A percentile compares a stretch with the other conserved stretches of the same genome.
These are phyloP conservation scores for Hyperoplus immaculatus DNA, from an alignment of 2,797 vertebrate species.

Conservation along the genomic window DNA sequence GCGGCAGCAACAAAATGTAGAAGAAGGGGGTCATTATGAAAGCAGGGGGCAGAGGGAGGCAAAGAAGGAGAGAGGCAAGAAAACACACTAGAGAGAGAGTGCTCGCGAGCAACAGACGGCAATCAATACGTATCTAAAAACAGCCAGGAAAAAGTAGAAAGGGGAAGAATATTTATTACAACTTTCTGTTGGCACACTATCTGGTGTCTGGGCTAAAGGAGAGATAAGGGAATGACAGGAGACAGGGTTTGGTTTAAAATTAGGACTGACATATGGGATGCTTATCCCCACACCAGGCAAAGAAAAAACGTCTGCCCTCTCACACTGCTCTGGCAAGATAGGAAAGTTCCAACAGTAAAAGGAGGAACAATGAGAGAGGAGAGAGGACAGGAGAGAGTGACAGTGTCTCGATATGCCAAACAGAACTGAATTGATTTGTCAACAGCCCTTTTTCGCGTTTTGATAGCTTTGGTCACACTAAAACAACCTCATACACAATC, in stretches of 20 bases:
- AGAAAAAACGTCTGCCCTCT: conserved; percentile 43
- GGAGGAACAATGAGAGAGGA: conserved; percentile 22
- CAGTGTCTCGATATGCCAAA: not conserved
- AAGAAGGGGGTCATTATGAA: no score
- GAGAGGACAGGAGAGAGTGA: not conserved
- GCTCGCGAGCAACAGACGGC: conserved; percentile 17
- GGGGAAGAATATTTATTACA: conserved; percentile 55
- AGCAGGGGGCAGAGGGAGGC: conserved; percentile 11
- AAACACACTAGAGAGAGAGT: not conserved
- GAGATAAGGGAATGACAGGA: conserved; percentile 63
- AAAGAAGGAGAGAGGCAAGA: not conserved
- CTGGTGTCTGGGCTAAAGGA: conserved; percentile 39
- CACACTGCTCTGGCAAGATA: conserved; percentile 64
- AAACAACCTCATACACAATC: not conserved
- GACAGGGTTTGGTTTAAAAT: conserved; percentile 50
- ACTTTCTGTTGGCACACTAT: conserved; percentile 45
- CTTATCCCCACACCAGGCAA: conserved; percentile 55
- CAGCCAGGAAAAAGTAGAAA: conserved; percentile 11
- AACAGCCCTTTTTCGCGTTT: not conserved
- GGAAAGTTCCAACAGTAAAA: conserved; percentile 13
- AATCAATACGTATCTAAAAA: conserved; percentile 46
- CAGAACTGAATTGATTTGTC: not conserved
- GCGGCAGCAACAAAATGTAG: conserved; percentile 24
- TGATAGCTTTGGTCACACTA: not conserved
- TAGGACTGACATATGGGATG: conserved; percentile 50